These are phyloP conservation scores for Speoplatyrhinus poulsoni DNA, from an alignment of 2,113 vertebrate genomes.

Conservation along the genomic window DNA sequence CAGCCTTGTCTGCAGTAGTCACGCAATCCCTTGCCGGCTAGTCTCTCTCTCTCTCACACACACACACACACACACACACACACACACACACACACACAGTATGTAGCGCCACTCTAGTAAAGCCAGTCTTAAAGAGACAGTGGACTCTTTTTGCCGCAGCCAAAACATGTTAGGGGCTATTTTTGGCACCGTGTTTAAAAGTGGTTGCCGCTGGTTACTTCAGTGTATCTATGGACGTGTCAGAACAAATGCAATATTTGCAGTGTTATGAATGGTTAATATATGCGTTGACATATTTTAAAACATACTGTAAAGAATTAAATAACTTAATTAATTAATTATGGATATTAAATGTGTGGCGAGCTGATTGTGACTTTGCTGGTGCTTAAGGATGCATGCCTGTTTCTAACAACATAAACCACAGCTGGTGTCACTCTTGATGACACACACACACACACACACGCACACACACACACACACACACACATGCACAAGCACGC, in stretches of 20 bases:
- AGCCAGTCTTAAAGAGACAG: constrained; percentile 76
- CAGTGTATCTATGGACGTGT: constrained; percentile 49
- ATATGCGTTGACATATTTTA: background rate
- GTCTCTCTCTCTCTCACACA: constrained; percentile 66
- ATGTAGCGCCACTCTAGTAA: constrained; percentile 24
- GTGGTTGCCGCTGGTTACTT: constrained; percentile 27
- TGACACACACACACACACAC: background rate
- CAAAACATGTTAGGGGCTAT: constrained; percentile 63
- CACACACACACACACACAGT: constrained; percentile 31
- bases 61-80: constrained; percentile 49
- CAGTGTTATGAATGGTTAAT: background rate
- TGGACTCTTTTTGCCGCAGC: constrained; percentile 37
- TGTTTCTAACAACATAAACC: constrained; percentile 33
- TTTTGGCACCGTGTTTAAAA: constrained; percentile 58
- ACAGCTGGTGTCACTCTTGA: constrained; percentile 28
- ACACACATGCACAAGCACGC: background rate
- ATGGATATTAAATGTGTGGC: too few relatives aligned
- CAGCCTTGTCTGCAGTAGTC: constrained; percentile 86
- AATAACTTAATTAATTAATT: too few relatives aligned
- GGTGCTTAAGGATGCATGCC: constrained; percentile 15
- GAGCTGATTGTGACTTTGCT: background rate
- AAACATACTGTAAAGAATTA: too few relatives aligned
- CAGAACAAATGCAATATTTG: constrained; percentile 25
- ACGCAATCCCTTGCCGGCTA: constrained; percentile 84
- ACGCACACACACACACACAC: constrained; percentile 13